These are phyloP conservation scores for Darevskia mixta DNA, from an alignment of 2,797 vertebrate species.

Conservation along the genomic window DNA sequence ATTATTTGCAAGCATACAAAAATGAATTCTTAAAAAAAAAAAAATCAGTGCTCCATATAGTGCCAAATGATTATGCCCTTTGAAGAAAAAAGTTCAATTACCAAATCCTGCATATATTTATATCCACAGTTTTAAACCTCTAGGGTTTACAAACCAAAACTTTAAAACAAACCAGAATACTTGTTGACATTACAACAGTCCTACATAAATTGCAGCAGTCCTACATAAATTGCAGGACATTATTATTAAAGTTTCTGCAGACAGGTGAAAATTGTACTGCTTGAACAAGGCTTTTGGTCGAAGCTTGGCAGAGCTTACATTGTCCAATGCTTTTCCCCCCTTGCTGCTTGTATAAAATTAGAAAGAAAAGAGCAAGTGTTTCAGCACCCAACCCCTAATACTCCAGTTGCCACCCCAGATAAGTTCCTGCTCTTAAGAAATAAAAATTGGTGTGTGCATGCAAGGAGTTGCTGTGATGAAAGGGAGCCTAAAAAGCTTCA, in stretches of 20 bases:
- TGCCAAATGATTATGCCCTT: constrained; percentile 27
- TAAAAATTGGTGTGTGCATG: neutral
- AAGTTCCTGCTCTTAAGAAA: neutral
- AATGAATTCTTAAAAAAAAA: neutral
- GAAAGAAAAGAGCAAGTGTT: neutral
- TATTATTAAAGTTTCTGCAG: neutral
- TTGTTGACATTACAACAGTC: neutral
- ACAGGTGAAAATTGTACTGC: neutral
- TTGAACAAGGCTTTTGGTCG: neutral
- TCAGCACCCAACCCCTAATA: neutral
- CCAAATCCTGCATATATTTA: neutral
- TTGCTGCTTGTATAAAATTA: neutral
- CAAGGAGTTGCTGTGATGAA: neutral
- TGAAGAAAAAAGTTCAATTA: constrained; percentile 10
- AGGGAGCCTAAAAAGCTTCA: neutral
- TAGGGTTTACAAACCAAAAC: neutral
- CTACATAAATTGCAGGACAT: neutral
- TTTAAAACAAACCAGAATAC: neutral
- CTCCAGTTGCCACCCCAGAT: neutral
- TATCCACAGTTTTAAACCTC: constrained; percentile 2
- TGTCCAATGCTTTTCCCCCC: neutral
- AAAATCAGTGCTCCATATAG: constrained; percentile 44
- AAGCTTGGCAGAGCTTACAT: neutral
- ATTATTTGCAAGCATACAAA: constrained; percentile 13
- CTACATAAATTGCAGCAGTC: neutral